A percentile compares a stretch with the other conserved stretches of the same genome.
Conservation (phyloP, 2,888 invertebrate species). For the Drosophila nigricruria region DNA sequence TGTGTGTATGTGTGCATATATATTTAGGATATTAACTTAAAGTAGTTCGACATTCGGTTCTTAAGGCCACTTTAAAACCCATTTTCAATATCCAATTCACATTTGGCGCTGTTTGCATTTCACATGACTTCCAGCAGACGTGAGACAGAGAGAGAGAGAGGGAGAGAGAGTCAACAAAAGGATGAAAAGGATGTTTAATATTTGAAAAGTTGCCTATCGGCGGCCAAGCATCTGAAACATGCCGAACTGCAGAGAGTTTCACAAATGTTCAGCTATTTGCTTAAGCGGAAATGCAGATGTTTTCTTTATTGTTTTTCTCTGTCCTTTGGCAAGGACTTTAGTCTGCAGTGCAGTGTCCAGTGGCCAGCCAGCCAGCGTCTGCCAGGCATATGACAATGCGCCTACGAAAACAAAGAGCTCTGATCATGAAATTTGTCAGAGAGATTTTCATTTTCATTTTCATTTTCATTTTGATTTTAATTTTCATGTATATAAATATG, state of each 20-base stretch:
- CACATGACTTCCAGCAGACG: conserved; percentile 64
- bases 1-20: neutral
- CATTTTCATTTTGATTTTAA: conserved; percentile 30
- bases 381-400: conserved; percentile 60
- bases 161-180: conserved; percentile 52
- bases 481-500: conserved; percentile 18
- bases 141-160: conserved; percentile 5
- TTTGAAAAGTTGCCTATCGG: conserved; percentile 62
- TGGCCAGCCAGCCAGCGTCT: conserved; percentile 56
- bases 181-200: conserved; percentile 73
- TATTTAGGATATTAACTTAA: conserved; percentile 13
- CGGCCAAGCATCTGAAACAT: conserved; percentile 44
- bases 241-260: conserved; percentile 41
- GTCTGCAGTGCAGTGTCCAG: conserved; percentile 14
- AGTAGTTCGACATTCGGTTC: conserved; percentile 10
- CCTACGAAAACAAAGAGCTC: conserved; percentile 55
- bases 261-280: conserved; percentile 65
- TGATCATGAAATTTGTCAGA: conserved; percentile 67
- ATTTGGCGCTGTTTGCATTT: conserved; percentile 61
- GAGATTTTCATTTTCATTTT: conserved; percentile 38
- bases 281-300: conserved; percentile 79
- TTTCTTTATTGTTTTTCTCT: conserved; percentile 23
- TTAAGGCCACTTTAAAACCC: conserved; percentile 62
- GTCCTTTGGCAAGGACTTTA: conserved; percentile 20
- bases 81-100: conserved; percentile 34